These are phyloP conservation scores for Elephantulus edwardii DNA, from an alignment of 2,113 vertebrate species.

Conservation along the genomic window DNA sequence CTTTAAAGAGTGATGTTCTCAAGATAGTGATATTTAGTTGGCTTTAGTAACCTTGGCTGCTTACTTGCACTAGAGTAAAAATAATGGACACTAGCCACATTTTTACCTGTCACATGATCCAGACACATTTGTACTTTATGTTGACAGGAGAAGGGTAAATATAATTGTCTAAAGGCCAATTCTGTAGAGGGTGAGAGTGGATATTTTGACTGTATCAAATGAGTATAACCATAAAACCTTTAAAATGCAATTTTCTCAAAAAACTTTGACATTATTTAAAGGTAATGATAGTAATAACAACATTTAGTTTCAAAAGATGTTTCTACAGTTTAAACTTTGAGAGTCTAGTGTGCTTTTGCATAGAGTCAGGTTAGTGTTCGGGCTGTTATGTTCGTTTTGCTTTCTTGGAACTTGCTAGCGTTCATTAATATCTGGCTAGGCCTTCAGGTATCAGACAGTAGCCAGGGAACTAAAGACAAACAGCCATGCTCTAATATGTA, in stretches of 20 bases:
- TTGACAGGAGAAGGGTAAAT: background rate
- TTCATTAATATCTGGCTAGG: conserved; percentile 7
- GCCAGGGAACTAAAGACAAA: background rate
- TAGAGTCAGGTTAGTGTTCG: background rate
- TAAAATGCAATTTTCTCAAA: background rate
- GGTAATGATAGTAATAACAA: background rate
- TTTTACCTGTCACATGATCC: background rate
- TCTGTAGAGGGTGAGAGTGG: background rate
- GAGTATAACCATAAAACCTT: background rate
- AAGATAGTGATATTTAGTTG: background rate
- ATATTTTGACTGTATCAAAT: background rate
- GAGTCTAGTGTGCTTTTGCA: background rate
- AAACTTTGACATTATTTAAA: background rate
- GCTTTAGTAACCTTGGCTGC: conserved; percentile 8
- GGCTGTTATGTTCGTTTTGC: conserved; percentile 3
- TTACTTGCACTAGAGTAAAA: conserved; percentile 34
- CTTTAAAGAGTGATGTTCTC: background rate
- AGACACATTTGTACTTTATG: background rate
- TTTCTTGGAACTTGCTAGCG: background rate
- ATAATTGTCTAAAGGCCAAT: background rate
- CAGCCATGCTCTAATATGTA: background rate
- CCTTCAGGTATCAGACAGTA: background rate
- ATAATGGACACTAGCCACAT: background rate
- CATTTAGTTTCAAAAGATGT: background rate
- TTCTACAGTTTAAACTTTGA: background rate